Conservation (phyloP, 2,797 vertebrate genomes). For the Hypotaenidia philippensis region DNA sequence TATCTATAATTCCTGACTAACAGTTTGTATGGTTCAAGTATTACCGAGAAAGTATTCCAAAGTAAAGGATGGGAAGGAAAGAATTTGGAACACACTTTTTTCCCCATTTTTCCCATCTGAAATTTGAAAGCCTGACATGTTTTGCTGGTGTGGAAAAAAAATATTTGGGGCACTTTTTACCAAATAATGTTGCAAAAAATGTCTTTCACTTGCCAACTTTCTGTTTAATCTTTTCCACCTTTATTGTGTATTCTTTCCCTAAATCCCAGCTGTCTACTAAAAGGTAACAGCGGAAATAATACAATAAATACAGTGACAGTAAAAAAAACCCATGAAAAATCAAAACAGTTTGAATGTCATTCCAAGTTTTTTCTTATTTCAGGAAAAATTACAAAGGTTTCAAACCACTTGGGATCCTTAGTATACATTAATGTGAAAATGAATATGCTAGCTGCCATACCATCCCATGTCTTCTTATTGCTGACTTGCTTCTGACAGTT, state of each 20-base stretch:
- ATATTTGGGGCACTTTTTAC: not conserved
- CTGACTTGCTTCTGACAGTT: not conserved
- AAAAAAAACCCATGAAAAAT: not conserved
- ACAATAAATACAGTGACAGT: not conserved
- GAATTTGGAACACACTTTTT: not conserved
- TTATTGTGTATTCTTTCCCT: not conserved
- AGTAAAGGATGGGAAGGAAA: not conserved
- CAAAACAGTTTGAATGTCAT: not conserved
- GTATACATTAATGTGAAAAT: not conserved
- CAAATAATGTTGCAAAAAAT: not conserved
- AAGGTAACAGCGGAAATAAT: not conserved
- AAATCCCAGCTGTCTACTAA: not conserved
- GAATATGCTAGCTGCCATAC: not conserved
- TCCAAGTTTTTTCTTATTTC: not conserved
- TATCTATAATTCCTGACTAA: not conserved
- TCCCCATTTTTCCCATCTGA: not conserved
- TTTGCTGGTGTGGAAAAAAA: not conserved
- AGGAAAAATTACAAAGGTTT: not conserved
- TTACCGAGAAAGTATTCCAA: not conserved
- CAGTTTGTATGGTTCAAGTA: not conserved
- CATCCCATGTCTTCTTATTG: not conserved
- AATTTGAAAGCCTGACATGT: not conserved
- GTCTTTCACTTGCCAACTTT: not conserved
- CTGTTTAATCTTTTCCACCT: not conserved
- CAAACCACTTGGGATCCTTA: not conserved